A percentile compares a stretch with the other conserved stretches of the same genome.
Conservation (phyloP, 1,140 invertebrate species). For the Andricus grossulariae region DNA sequence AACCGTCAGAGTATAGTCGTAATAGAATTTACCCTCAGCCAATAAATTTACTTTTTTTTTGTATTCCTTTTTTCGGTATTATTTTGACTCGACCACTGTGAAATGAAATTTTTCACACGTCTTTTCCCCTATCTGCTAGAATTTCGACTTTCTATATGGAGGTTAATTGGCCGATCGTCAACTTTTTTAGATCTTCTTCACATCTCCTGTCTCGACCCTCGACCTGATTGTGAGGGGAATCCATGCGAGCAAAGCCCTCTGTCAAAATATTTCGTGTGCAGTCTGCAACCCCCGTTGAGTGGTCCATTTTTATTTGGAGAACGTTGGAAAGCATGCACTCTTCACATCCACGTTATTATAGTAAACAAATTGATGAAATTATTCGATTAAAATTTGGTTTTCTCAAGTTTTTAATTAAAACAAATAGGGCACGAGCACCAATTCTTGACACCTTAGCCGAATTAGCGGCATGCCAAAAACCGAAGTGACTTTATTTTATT, state of each 20-base stretch:
- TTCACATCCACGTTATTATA: no score
- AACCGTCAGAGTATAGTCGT: neutral
- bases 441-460: no score
- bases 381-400: no score
- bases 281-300: neutral
- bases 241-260: neutral
- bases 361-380: no score
- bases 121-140: slow-evolving; percentile 3
- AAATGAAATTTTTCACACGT: slow-evolving; percentile 28
- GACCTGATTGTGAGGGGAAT: slow-evolving; percentile 1
- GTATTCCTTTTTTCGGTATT: neutral
- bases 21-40: neutral
- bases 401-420: no score
- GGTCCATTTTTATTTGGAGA: neutral
- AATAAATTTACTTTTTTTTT: slow-evolving; percentile 24
- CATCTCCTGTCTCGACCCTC: slow-evolving; percentile 3
- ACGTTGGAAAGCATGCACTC: neutral
- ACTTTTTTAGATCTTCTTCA: neutral
- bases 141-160: neutral
- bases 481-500: no score
- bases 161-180: slow-evolving; percentile 13
- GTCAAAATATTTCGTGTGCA: slow-evolving; percentile 6
- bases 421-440: no score
- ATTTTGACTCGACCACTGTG: slow-evolving; percentile 26
- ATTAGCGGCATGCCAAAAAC: no score